These are phyloP conservation scores for Eristalis pertinax DNA, from an alignment of 2,888 invertebrate species.

Conservation along the genomic window DNA sequence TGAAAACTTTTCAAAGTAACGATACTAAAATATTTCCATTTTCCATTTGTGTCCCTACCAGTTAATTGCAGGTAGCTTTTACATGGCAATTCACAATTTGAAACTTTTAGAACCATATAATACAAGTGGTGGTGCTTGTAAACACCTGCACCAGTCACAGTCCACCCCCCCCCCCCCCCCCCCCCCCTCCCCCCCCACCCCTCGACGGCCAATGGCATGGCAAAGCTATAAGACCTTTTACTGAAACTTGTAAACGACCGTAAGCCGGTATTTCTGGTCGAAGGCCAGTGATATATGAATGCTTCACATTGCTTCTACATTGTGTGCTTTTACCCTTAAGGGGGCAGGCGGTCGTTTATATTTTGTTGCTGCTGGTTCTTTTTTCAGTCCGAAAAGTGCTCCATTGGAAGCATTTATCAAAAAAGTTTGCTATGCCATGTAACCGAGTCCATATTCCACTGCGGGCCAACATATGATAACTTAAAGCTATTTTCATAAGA, in stretches of 20 bases:
- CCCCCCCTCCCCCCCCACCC: too few relatives aligned
- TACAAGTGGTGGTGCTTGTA: constrained; percentile 33
- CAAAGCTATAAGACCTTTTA: constrained; percentile 35
- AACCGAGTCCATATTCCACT: not conserved
- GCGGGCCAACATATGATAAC: not conserved
- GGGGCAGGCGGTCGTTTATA: not conserved
- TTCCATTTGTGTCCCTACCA: constrained; percentile 21
- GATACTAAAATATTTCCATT: constrained; percentile 28
- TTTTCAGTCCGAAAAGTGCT: not conserved
- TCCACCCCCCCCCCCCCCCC: not conserved
- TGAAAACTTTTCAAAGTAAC: constrained; percentile 27
- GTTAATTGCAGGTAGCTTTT: constrained; percentile 55
- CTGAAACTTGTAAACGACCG: constrained; percentile 34
- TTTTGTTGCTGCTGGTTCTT: not conserved
- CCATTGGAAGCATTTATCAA: constrained; percentile 13
- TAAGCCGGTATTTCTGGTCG: constrained; percentile 26
- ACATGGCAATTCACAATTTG: constrained; percentile 51
- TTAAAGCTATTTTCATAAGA: not conserved
- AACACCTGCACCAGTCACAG: constrained; percentile 41
- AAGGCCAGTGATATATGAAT: constrained; percentile 14
- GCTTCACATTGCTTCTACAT: constrained; percentile 5
- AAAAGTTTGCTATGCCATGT: not conserved
- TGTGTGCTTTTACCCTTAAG: not conserved
- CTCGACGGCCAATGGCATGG: not conserved
- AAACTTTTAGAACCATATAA: constrained; percentile 39